Percentiles rank a stretch among this genome's conserved stretches.
These are phyloP conservation scores for Mesocentrotus franciscanus DNA, from an alignment of 53 echinoderm and acorn worm species.

Conservation along the genomic window DNA sequence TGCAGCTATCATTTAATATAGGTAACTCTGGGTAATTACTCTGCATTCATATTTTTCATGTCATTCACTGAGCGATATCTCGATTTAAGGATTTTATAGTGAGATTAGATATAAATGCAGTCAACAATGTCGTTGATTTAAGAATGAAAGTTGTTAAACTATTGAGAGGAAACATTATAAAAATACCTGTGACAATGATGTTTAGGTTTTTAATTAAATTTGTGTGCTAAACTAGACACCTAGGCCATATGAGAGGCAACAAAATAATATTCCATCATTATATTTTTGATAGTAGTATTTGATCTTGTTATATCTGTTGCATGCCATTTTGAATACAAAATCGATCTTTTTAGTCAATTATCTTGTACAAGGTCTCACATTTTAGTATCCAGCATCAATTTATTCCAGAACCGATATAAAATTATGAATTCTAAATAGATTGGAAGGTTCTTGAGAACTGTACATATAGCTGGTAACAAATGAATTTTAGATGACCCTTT, in stretches of 20 bases:
- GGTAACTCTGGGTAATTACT: background rate
- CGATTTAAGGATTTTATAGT: background rate
- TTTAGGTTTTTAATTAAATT: background rate
- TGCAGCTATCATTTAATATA: too few species aligned
- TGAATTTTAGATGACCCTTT: constrained; percentile 27
- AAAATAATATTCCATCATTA: constrained; percentile 9
- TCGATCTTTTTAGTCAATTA: background rate
- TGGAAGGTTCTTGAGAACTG: constrained; percentile 1
- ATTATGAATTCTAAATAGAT: background rate
- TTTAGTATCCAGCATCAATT: constrained; percentile 45
- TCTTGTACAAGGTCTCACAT: background rate
- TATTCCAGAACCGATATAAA: background rate
- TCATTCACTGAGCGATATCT: background rate
- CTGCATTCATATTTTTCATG: background rate
- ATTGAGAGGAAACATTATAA: background rate
- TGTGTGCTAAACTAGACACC: background rate
- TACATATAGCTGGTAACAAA: constrained; percentile 41
- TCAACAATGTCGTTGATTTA: background rate
- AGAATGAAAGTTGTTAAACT: background rate
- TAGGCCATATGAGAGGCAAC: background rate
- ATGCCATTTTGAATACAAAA: constrained; percentile 47
- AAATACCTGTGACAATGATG: background rate
- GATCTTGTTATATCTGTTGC: constrained; percentile 20
- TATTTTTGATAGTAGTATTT: constrained; percentile 41
- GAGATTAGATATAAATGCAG: background rate